phyloP scores from a whole-genome alignment of 2,113 vertebrate species.

The Chaetodon trifascialis region DNA sequence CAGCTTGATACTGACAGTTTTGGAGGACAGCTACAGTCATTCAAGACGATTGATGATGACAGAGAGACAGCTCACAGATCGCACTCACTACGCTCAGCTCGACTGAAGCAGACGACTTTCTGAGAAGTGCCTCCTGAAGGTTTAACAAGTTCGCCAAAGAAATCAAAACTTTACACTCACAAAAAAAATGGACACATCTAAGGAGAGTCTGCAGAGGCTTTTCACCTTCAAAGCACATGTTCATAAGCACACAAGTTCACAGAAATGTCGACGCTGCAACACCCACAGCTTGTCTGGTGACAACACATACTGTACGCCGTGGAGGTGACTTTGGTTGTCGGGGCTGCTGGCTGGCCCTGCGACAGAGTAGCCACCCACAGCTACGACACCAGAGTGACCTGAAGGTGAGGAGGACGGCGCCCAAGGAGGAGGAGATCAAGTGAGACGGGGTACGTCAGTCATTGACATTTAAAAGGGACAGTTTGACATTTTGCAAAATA shows the following conservation, averaged over 20 bases:
- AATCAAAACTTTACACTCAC: background rate
- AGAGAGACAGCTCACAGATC: conserved; percentile 12
- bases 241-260: conserved; percentile 1
- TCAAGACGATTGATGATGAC: conserved; percentile 30
- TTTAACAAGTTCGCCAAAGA: conserved; percentile 9
- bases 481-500: background rate
- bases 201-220: background rate
- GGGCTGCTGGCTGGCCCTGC: conserved; percentile 30
- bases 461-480: too few relatives aligned
- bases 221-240: conserved; percentile 47
- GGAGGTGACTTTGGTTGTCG: conserved; percentile 70
- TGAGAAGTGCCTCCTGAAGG: conserved; percentile 7
- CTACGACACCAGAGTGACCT: conserved; percentile 32
- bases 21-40: conserved; percentile 16
- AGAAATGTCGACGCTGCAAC: conserved; percentile 30
- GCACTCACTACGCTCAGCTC: conserved; percentile 4
- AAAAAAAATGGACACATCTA: background rate
- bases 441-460: background rate
- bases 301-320: conserved; percentile 33
- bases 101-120: background rate
- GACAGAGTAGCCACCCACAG: conserved; percentile 25
- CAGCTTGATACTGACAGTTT: conserved; percentile 29
- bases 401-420: conserved; percentile 1
- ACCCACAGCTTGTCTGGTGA: conserved; percentile 55
- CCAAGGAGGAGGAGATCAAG: background rate